These are phyloP conservation scores for Mylabris sibirica DNA, from an alignment of 2,888 invertebrate species.

Conservation along the genomic window DNA sequence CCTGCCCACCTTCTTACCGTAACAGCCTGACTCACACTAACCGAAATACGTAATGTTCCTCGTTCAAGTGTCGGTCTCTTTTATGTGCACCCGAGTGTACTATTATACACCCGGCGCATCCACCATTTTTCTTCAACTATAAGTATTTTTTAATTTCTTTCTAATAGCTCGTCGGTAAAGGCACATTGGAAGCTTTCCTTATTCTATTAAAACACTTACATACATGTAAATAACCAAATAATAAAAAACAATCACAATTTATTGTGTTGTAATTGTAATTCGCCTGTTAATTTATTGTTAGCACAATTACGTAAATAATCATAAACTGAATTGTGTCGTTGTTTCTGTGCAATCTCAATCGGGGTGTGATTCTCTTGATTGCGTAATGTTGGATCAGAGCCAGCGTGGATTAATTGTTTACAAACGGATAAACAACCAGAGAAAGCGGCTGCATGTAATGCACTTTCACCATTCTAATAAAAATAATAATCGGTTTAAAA, in stretches of 20 bases:
- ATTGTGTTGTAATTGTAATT: background rate
- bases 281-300: constrained; percentile 46
- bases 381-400: constrained; percentile 71
- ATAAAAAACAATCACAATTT: background rate
- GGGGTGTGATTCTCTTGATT: constrained; percentile 79
- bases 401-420: constrained; percentile 76
- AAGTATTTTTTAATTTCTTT: background rate
- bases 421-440: constrained; percentile 85
- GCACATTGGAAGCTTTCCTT: constrained; percentile 1
- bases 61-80: too few relatives aligned
- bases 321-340: constrained; percentile 64
- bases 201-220: background rate
- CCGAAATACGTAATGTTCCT: too few relatives aligned
- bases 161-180: background rate
- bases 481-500: constrained; percentile 25
- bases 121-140: too few relatives aligned
- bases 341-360: constrained; percentile 69
- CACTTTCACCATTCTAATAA: constrained; percentile 88
- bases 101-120: background rate
- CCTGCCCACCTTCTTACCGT: too few relatives aligned
- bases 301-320: constrained; percentile 64
- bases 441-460: constrained; percentile 89
- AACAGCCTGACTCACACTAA: too few relatives aligned
- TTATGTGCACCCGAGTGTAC: too few relatives aligned
- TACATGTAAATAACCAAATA: constrained; percentile 1